These are phyloP conservation scores for Lepus timidus DNA, from an alignment of 2,113 vertebrate species.

Conservation along the genomic window DNA sequence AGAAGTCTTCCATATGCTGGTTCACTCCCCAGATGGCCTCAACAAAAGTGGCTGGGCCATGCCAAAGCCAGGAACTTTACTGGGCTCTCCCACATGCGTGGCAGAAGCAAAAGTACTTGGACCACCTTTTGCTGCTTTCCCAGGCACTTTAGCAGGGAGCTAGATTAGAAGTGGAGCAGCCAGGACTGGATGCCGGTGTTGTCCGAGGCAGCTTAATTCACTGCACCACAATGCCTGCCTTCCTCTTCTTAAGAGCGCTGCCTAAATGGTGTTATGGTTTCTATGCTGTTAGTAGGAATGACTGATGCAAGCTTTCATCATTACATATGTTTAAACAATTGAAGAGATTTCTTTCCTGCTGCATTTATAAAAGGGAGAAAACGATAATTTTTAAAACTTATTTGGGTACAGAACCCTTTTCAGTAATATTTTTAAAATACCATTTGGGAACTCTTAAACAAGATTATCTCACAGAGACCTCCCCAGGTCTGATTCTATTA, in stretches of 20 bases:
- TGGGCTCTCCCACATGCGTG: too few relatives aligned
- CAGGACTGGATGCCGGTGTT: too few relatives aligned
- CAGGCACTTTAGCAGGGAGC: too few relatives aligned
- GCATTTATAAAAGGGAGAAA: neutral
- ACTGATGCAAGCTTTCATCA: neutral
- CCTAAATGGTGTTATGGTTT: neutral
- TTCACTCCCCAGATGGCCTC: too few relatives aligned
- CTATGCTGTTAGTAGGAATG: neutral
- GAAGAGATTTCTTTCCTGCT: neutral
- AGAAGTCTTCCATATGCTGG: too few relatives aligned
- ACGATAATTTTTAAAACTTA: neutral
- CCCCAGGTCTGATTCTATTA: neutral
- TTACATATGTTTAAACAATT: neutral
- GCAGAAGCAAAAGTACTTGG: too few relatives aligned
- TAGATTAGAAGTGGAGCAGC: too few relatives aligned
- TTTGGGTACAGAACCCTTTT: neutral
- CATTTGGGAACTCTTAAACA: neutral
- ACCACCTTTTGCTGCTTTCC: too few relatives aligned
- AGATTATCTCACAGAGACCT: neutral
- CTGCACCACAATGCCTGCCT: too few relatives aligned
- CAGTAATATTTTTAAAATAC: slow-evolving; percentile 11
- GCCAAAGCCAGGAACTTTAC: too few relatives aligned
- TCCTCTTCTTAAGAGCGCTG: neutral
- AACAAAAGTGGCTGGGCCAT: too few relatives aligned
- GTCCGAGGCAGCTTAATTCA: too few relatives aligned